phyloP scores from a whole-genome alignment of 2,888 invertebrate species.

The Hirudinaria manillensis region DNA sequence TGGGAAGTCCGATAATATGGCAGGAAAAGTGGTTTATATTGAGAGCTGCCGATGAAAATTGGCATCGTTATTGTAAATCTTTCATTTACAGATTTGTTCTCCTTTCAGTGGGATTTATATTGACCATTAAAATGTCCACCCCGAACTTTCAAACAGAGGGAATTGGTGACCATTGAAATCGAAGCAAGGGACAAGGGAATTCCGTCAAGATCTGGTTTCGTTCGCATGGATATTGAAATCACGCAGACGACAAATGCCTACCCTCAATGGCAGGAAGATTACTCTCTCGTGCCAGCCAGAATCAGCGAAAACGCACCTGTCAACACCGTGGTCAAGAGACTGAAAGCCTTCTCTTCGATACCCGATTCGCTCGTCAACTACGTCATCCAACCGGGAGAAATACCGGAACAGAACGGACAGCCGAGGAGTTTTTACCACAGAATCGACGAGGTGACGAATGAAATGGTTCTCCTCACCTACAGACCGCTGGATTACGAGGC shows the following conservation, averaged over 20 bases:
- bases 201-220: constrained; percentile 88
- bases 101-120: no score
- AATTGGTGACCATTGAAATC: constrained; percentile 66
- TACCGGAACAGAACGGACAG: constrained; percentile 40
- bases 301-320: constrained; percentile 39
- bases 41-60: no score
- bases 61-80: no score
- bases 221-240: constrained; percentile 96
- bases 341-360: constrained; percentile 37
- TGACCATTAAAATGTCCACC: no score
- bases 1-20: no score
- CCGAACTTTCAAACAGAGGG: constrained; percentile 34
- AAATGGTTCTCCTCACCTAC: constrained; percentile 41
- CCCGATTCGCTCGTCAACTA: constrained; percentile 38
- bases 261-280: constrained; percentile 41
- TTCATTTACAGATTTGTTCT: no score
- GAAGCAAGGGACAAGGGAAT: constrained; percentile 96
- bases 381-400: constrained; percentile 40
- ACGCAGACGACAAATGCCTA: constrained; percentile 58
- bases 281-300: constrained; percentile 34
- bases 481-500: constrained; percentile 41
- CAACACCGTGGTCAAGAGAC: constrained; percentile 38
- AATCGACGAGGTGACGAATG: constrained; percentile 39
- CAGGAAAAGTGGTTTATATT: no score
- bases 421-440: constrained; percentile 39